Conservation (phyloP, 2,797 vertebrate genomes). For the Gephyroberyx darwinii region DNA sequence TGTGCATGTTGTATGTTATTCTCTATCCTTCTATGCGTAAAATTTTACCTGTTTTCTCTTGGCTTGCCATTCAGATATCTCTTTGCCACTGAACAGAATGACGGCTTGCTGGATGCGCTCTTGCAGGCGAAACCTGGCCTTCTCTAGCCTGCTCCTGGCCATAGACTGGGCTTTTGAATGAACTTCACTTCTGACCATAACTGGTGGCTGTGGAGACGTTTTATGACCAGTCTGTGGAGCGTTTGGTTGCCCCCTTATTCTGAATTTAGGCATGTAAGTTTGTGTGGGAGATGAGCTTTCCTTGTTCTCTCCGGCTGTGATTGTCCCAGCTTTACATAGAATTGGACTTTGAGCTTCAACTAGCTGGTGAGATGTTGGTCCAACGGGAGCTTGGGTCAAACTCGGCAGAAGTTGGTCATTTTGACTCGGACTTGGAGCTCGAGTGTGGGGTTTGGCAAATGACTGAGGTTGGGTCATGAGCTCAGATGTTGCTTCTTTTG, state of each 20-base stretch:
- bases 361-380: not conserved
- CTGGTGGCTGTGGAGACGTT: conserved; percentile 27
- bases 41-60: conserved; percentile 85
- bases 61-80: conserved; percentile 72
- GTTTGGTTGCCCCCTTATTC: conserved; percentile 22
- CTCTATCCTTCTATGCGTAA: not conserved
- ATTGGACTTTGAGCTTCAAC: conserved; percentile 12
- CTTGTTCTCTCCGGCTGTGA: conserved; percentile 1
- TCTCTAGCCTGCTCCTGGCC: conserved; percentile 82
- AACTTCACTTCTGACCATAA: conserved; percentile 61
- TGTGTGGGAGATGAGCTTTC: not conserved
- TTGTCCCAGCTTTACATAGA: conserved; percentile 1
- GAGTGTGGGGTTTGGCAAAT: not conserved
- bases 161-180: conserved; percentile 68
- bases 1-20: not conserved
- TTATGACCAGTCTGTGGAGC: conserved; percentile 8
- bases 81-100: conserved; percentile 78
- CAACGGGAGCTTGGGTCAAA: not conserved
- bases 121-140: conserved; percentile 81
- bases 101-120: conserved; percentile 81
- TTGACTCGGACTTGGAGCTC: conserved; percentile 17
- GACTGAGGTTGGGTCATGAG: not conserved
- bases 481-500: conserved; percentile 14
- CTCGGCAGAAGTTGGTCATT: not conserved
- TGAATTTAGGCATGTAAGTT: not conserved